Conservation (phyloP, 2,797 vertebrate species). For the Enteromius afrohamiltoni region DNA sequence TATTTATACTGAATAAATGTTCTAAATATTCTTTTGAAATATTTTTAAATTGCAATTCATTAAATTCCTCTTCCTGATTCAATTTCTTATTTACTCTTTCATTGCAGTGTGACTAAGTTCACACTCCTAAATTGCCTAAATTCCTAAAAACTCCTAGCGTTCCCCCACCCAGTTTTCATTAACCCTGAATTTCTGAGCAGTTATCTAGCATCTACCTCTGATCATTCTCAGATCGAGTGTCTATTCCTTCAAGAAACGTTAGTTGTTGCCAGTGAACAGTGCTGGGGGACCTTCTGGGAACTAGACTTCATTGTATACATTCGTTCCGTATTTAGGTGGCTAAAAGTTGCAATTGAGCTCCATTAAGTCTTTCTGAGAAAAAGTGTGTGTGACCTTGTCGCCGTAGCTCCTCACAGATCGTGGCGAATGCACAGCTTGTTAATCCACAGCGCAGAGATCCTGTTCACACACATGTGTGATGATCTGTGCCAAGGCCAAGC, state of each 20-base stretch:
- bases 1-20: neutral
- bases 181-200: neutral
- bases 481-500: slow-evolving; percentile 25
- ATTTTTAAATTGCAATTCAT: neutral
- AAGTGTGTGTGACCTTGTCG: slow-evolving; percentile 32
- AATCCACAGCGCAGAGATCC: slow-evolving; percentile 44
- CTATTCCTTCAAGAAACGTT: neutral
- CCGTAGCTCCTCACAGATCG: slow-evolving; percentile 9
- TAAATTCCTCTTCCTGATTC: neutral
- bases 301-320: slow-evolving; percentile 50
- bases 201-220: neutral
- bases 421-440: slow-evolving; percentile 20
- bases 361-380: slow-evolving; percentile 61
- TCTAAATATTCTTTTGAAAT: neutral
- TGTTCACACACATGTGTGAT: neutral
- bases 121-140: neutral
- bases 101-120: neutral
- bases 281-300: slow-evolving; percentile 61
- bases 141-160: too few species aligned
- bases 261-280: slow-evolving; percentile 49
- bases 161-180: neutral
- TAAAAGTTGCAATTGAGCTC: slow-evolving; percentile 61
- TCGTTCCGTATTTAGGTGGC: slow-evolving; percentile 63
- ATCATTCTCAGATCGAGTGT: neutral
- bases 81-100: neutral